These are phyloP conservation scores for Phyllostomus discolor DNA, from an alignment of 2,113 vertebrate genomes.

Conservation along the genomic window DNA sequence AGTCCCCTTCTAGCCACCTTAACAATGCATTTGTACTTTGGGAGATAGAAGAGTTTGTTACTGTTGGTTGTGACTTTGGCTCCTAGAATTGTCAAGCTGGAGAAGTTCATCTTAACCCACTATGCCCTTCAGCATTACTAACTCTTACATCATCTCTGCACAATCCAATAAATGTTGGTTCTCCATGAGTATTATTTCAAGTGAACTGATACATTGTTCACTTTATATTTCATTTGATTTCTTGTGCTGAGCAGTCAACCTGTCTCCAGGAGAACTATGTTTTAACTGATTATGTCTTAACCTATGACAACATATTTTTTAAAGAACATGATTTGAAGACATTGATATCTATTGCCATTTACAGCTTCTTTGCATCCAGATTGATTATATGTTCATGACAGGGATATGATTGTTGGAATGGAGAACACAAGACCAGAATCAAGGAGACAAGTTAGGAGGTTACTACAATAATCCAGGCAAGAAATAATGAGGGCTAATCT, in stretches of 20 bases:
- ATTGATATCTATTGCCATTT: slow-evolving; percentile 55
- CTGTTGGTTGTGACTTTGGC: background rate
- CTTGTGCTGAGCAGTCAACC: slow-evolving; percentile 61
- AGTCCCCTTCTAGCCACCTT: background rate
- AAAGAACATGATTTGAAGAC: slow-evolving; percentile 62
- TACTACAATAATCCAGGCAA: background rate
- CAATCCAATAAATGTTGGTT: slow-evolving; percentile 44
- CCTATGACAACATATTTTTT: slow-evolving; percentile 67
- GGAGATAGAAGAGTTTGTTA: background rate
- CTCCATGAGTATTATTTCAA: slow-evolving; percentile 42
- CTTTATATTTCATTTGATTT: slow-evolving; percentile 62
- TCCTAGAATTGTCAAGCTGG: background rate
- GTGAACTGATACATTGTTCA: slow-evolving; percentile 23
- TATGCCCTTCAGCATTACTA: background rate
- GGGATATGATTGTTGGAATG: background rate
- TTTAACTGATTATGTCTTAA: slow-evolving; percentile 69
- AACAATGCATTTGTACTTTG: background rate
- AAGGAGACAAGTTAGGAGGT: background rate
- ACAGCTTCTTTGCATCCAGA: slow-evolving; percentile 54
- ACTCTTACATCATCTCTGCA: background rate
- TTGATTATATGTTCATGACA: slow-evolving; percentile 45
- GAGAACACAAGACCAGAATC: background rate
- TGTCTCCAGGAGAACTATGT: slow-evolving; percentile 62
- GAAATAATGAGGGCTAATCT: background rate
- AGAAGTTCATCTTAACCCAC: slow-evolving; percentile 25